Base-by-base conservation (phyloP, 1,140 invertebrate species). In the Trichomalopsis sarcophagae region DNA sequence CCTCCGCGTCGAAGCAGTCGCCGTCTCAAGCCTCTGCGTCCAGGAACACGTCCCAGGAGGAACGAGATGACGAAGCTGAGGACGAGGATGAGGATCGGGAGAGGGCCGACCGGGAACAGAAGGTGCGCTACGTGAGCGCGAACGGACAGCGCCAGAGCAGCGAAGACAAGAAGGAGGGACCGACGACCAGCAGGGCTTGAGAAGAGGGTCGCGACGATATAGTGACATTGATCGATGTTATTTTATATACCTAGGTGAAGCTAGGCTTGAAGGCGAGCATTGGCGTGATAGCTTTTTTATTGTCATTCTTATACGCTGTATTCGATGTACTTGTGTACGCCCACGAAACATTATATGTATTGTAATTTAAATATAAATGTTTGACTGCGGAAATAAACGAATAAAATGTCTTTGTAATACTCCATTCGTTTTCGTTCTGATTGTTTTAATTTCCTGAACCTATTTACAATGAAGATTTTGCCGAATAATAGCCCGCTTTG, bases 331-430 rank as follows among this genome's bases (percentile, higher is more conserved):
- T 9, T 14, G 30, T n/a, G 13, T 71, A 81, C 40, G 68, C 21
- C 2, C 17, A 23, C 11, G 7, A 27, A 66, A 30, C 66, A 66
- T 47, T 69, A 33, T 81, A 4, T 81, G 40, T 44, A 69, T 44
- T 1, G 23, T 55, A 55, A 81, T 73, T 73, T 23, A 81, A 55
- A 50, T 73, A 50, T 81, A 73, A 55, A 47, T 33, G 69, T 47
- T 74, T 9, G 44, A 62, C 71, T 74, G 71, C 44, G 40, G 27
- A 82, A 82, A 74, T 82, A 82, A 82, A 81, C 23, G 13, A 50
- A 62, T n/a, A 62, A 62, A 62, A 62, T 62, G 13, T 36, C 23
- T 82, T 82, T 55, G 5, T 36, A 73, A 81, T 3, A 21, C n/a
- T 27, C 13, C 5, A 69, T 55, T 73, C 14, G 73, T 30, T 71